Evolutionary conservation across 2,888 invertebrate species (phyloP).

Genomic region (Ceraclea dissimilis): DNA sequence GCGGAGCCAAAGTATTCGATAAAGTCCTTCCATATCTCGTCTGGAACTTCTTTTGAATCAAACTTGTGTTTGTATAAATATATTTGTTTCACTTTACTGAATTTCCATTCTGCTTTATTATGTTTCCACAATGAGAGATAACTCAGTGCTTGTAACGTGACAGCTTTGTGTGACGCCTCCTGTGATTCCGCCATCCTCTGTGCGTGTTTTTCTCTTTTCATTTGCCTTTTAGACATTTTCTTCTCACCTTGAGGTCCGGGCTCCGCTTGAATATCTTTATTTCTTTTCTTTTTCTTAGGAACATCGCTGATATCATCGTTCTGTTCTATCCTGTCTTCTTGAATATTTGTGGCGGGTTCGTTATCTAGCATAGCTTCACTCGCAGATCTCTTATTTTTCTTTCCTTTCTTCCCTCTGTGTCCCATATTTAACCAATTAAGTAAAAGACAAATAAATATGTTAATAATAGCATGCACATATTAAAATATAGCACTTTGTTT

Average conservation of each 20-base stretch:
- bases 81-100: constrained; percentile 70
- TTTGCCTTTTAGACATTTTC: constrained; percentile 55
- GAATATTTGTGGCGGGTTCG: background rate
- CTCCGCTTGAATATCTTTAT: constrained; percentile 30
- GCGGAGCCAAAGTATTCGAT: constrained; percentile 66
- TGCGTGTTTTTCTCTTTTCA: constrained; percentile 56
- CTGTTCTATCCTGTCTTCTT: constrained; percentile 4
- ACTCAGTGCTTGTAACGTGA: constrained; percentile 53
- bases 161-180: constrained; percentile 45
- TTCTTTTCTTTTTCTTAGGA: constrained; percentile 35
- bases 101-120: constrained; percentile 65
- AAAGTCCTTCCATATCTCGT: constrained; percentile 55
- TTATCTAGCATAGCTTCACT: background rate
- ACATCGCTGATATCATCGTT: constrained; percentile 8
- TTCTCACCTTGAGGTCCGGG: constrained; percentile 28
- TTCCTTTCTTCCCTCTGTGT: background rate
- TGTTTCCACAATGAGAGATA: constrained; percentile 71
- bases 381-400: background rate
- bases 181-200: constrained; percentile 49
- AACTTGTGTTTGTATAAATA: constrained; percentile 67
- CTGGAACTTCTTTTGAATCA: constrained; percentile 50
- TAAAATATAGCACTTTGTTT: no score
- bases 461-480: no score
- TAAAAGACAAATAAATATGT: no score
- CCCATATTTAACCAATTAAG: background rate